phyloP scores from a whole-genome alignment of 2,797 vertebrate species.

The Takifugu rubripes region DNA sequence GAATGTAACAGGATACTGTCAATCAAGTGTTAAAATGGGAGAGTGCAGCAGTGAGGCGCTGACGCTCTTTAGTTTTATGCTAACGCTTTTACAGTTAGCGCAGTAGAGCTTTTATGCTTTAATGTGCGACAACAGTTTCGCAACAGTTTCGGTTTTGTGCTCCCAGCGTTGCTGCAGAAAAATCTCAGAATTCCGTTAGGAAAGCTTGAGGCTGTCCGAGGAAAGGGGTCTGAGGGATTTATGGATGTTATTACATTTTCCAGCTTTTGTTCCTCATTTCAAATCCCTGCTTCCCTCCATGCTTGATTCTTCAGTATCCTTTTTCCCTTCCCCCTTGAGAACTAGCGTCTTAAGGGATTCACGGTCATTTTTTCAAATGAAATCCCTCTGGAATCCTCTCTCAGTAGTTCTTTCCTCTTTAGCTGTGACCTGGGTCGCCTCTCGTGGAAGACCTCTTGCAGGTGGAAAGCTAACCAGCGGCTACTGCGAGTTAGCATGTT shows the following conservation, averaged over 20 bases:
- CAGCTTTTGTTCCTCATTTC: slow-evolving; percentile 40
- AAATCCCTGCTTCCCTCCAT: slow-evolving; percentile 16
- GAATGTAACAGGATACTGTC: slow-evolving; percentile 42
- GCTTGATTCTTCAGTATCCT: slow-evolving; percentile 7
- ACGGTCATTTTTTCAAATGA: neutral
- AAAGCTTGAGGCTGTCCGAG: neutral
- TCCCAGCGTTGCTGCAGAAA: neutral
- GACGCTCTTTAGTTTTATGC: slow-evolving; percentile 1
- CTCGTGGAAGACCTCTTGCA: slow-evolving; percentile 45
- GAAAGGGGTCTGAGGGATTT: slow-evolving; percentile 28
- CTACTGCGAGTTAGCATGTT: slow-evolving; percentile 22
- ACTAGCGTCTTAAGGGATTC: slow-evolving; percentile 2
- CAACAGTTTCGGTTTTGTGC: too few relatives aligned
- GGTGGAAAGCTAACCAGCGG: slow-evolving; percentile 47
- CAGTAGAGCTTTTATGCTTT: slow-evolving; percentile 8
- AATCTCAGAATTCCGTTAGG: neutral
- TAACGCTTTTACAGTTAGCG: neutral
- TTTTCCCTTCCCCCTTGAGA: slow-evolving; percentile 14
- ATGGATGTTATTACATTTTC: slow-evolving; percentile 41
- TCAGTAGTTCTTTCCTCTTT: slow-evolving; percentile 53
- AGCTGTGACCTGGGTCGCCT: slow-evolving; percentile 29
- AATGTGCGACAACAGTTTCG: neutral
- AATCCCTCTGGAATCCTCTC: slow-evolving; percentile 12
- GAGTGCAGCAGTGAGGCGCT: neutral
- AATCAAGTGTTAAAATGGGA: slow-evolving; percentile 32